Base-by-base conservation (phyloP, 2,797 vertebrate genomes). In the Sternarchorhynchus goeldii region DNA sequence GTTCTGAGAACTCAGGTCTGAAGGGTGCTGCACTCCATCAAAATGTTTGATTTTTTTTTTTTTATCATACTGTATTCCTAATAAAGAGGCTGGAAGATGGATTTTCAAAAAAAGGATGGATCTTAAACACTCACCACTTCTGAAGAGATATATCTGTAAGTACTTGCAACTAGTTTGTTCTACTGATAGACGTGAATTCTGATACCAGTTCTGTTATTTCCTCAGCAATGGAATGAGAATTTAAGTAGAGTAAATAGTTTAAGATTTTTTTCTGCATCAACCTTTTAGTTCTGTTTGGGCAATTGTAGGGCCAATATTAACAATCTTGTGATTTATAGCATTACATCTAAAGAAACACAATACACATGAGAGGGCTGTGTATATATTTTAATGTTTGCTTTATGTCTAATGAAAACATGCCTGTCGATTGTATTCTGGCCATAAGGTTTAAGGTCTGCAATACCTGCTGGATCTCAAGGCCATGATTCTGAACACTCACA, bases 21-120 rank as follows among this genome's bases (percentile, higher is more conserved):
- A n/a, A 72, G 32, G 55, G 12, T 58, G 21, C 69, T 16, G 34
- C 58, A 62, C 41, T 32, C 12, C 75, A 34, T 62, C 66, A 70
- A 77, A 62, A 69, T 77, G 75, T 70, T 65, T 39, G 2, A 56
- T n/a, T 25, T 64, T 78, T 53, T 36, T 64, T 77, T 45, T 6
- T 39, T 39, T 17, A 64, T 16, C 64, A 16, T 32, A 56, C 59
- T 71, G n/a, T 36, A 16, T 60, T 39, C 53, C 57, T 21, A 25
- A 31, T 64, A 73, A 34, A 56, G 45, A 63, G 20, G 14, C 31
- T 31, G 60, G 60, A 72, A 31, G 68, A 36, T 21, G 4, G 57
- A 58, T 56, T 20, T 34, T 25, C 50, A 50, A 4, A 32, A 70
- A n/a, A 56, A 70, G 20, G 29, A 71, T 12, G 32, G 32, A 10